Base-by-base conservation (phyloP, 2,888 invertebrate genomes). In the Lochmaea crataegi region DNA sequence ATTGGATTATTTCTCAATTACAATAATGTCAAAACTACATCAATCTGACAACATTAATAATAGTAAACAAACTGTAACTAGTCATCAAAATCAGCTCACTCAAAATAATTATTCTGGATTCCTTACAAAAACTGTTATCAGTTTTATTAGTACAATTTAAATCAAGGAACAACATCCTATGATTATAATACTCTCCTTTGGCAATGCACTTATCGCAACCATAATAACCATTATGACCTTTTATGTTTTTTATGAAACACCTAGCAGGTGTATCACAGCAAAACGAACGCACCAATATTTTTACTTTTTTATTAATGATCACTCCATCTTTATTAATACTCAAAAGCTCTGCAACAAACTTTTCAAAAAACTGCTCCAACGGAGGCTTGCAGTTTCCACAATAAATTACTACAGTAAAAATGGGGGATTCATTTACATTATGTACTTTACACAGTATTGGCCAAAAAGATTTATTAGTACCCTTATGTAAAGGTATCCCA, bases 171-270 rank as follows among this genome's bases (percentile, higher is more conserved):
- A 66, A 26, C 75, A 79, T 76, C 73, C 73, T 61, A 61, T 63
- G 72, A 61, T 75, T 72, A 16, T 45, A 66, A 68, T 77, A 75
- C 57, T 60, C 48, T 12, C 79, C 78, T 2, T 65, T 76, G 42
- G 56, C 75, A 57, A 32, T 12, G 12, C 45, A 45, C 45, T 45
- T 45, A 68, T 79, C 78, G 74, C 80, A 80, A 14, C 79, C 79
- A 74, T 78, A 78, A 73, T 80, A 80, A 14, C 79, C 78, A 73
- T 79, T 80, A 74, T 80, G 79, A 22, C 68, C 70, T 67, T 75
- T 71, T 42, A 63, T 67, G 60, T 71, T 73, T 75, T 78, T 76
- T 14, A 77, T 70, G 56, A 70, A 75, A 58, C 51, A 45, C 32
- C 75, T 65, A 38, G 78, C 77, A n/a, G n/a, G 78, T 11, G 45